These are phyloP conservation scores for Oxycera nigricornis DNA, from an alignment of 2,888 invertebrate genomes.

Conservation along the genomic window DNA sequence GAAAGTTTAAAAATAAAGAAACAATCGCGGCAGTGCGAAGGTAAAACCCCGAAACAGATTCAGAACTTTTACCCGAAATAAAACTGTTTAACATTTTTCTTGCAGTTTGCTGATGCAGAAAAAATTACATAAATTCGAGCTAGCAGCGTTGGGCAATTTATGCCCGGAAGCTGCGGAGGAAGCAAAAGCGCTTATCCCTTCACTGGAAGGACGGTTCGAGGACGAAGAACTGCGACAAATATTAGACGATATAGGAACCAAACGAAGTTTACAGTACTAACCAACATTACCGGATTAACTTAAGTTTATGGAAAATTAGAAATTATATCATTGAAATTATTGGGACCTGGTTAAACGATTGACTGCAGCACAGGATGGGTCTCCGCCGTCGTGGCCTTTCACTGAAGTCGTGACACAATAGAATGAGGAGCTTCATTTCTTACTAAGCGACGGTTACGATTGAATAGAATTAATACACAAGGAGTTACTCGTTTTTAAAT, in stretches of 20 bases:
- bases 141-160: slow-evolving; percentile 96
- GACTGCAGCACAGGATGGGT: no score
- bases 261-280: slow-evolving; percentile 96
- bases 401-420: no score
- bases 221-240: slow-evolving; percentile 97
- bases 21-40: slow-evolving; percentile 95
- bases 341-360: neutral
- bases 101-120: slow-evolving; percentile 88
- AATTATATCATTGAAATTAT: neutral
- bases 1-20: slow-evolving; percentile 98
- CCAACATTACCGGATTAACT: no score
- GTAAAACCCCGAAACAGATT: slow-evolving; percentile 63
- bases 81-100: slow-evolving; percentile 8
- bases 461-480: no score
- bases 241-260: slow-evolving; percentile 97
- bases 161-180: slow-evolving; percentile 99
- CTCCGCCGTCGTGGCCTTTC: no score
- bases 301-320: neutral
- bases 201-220: slow-evolving; percentile 95
- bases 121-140: slow-evolving; percentile 96
- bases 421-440: no score
- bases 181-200: slow-evolving; percentile 96
- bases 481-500: no score
- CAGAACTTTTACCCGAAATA: neutral
- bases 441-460: no score